Evolutionary conservation across 2,888 invertebrate genomes (phyloP).

Genomic region (Temnothorax ravouxi): DNA sequence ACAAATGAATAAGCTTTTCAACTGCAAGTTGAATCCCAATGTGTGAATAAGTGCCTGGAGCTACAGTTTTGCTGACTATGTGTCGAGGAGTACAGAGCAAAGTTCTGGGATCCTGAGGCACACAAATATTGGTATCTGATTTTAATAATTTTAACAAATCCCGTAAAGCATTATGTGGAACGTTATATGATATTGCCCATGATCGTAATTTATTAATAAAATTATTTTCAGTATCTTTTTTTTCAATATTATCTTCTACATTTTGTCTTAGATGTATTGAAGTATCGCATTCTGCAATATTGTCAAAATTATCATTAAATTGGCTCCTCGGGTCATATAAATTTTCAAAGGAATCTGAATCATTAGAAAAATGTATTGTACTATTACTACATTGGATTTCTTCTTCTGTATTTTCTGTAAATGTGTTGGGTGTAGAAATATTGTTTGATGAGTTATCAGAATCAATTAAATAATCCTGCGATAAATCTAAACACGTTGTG

Average conservation of each 20-base stretch:
- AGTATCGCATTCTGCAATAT: background rate
- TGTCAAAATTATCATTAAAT: background rate
- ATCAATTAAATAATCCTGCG: background rate
- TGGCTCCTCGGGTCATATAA: background rate
- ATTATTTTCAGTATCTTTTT: background rate
- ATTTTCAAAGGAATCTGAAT: background rate
- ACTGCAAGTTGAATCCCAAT: background rate
- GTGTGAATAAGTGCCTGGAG: background rate
- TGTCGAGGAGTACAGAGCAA: background rate
- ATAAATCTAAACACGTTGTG: background rate
- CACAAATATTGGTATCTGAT: background rate
- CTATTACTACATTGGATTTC: background rate
- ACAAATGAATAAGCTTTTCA: background rate
- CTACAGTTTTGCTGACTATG: background rate
- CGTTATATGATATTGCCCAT: conserved; percentile 12
- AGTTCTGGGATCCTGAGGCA: conserved; percentile 7
- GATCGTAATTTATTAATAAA: background rate
- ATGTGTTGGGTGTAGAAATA: background rate
- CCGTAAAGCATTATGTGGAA: background rate
- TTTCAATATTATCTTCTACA: background rate
- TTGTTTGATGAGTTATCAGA: background rate
- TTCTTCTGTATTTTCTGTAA: background rate
- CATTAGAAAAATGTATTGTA: background rate
- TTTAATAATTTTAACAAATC: conserved; percentile 15
- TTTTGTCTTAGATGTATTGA: background rate